phyloP scores from a whole-genome alignment of 2,113 vertebrate species.

The Syngnathus typhle region DNA sequence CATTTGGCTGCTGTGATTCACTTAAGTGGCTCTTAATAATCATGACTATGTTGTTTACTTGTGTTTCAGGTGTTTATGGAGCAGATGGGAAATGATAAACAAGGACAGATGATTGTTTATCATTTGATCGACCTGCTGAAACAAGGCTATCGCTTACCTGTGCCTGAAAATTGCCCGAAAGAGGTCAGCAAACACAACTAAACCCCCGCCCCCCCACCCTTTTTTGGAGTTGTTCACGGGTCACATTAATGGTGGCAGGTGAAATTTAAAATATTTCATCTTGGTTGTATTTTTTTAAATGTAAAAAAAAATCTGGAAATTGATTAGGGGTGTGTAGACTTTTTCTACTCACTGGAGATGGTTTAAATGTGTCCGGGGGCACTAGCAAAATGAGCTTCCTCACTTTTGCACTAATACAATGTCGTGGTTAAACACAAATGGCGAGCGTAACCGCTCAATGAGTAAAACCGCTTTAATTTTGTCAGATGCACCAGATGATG shows the following conservation, averaged over 20 bases:
- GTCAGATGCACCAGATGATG: constrained; percentile 87
- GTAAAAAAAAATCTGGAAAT: too few species aligned
- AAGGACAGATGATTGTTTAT: constrained; percentile 98
- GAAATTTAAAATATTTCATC: too few species aligned
- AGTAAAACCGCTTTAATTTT: not conserved
- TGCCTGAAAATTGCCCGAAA: constrained; percentile 81
- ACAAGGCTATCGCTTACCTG: constrained; percentile 80
- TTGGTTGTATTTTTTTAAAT: too few species aligned
- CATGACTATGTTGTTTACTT: not conserved
- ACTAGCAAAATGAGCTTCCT: too few species aligned
- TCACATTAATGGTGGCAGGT: too few species aligned
- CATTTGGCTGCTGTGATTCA: not conserved
- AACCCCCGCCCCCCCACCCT: too few species aligned
- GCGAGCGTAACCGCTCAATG: not conserved
- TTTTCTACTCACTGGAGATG: too few species aligned
- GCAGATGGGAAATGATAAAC: constrained; percentile 94
- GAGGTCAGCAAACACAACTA: too few species aligned
- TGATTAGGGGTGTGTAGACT: too few species aligned
- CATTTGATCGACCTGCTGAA: constrained; percentile 92
- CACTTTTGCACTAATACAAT: too few species aligned
- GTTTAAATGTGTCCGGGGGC: too few species aligned
- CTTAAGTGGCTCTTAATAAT: not conserved
- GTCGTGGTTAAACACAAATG: too few species aligned
- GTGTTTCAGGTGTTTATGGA: constrained; percentile 89
- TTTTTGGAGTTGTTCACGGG: not conserved